A percentile compares a stretch with the other conserved stretches of the same genome.
Conservation (phyloP, 2,113 vertebrate genomes). For the Rhipidura dahli region DNA sequence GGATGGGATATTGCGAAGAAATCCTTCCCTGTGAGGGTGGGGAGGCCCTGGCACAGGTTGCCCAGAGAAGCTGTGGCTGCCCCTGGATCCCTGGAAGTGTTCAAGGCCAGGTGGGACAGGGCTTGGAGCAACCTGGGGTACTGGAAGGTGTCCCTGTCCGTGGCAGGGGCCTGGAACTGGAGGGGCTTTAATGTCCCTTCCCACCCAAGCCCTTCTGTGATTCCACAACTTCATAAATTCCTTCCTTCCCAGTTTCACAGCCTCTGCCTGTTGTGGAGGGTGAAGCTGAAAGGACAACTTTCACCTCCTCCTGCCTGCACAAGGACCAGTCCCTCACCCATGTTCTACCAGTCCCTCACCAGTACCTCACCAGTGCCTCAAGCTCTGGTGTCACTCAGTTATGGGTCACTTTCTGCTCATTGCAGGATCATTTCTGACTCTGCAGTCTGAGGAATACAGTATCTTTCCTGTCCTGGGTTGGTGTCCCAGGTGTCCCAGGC, state of each 20-base stretch:
- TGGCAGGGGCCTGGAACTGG: neutral
- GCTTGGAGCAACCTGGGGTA: rapidly evolving
- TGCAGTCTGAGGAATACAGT: neutral
- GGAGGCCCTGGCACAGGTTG: neutral
- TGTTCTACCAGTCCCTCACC: neutral
- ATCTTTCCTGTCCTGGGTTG: neutral
- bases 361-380: too few relatives aligned
- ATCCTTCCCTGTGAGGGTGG: neutral
- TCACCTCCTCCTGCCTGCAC: neutral
- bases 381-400: neutral
- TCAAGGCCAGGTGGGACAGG: neutral
- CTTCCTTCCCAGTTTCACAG: neutral
- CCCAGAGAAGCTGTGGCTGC: neutral
- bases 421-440: neutral
- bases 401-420: neutral
- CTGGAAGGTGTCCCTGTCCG: neutral
- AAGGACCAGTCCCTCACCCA: neutral
- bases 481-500: neutral
- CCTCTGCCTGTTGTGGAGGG: neutral
- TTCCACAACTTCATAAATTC: neutral
- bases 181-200: neutral
- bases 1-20: neutral
- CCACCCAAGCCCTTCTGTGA: neutral
- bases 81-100: neutral
- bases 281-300: neutral